Conservation (phyloP, 2,888 invertebrate genomes). For the Argyresthia goedartella region DNA sequence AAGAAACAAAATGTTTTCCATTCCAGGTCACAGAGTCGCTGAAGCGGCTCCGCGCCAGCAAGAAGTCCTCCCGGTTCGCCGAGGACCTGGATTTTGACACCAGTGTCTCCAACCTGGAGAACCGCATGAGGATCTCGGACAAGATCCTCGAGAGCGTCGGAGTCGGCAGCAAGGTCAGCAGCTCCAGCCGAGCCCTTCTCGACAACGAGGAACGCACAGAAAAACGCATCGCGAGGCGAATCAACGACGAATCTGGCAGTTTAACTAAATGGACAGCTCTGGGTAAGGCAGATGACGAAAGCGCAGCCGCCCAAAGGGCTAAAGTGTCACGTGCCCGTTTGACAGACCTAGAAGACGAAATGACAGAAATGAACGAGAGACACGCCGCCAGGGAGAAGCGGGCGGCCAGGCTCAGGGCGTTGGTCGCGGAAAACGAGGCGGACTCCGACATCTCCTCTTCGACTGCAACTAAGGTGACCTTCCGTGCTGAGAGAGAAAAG, state of each 20-base stretch:
- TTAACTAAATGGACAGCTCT: slow-evolving; percentile 78
- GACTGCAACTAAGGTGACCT: slow-evolving; percentile 43
- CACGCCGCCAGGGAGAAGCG: slow-evolving; percentile 79
- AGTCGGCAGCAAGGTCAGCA: slow-evolving; percentile 64
- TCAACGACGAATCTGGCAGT: slow-evolving; percentile 43
- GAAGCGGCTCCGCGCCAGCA: slow-evolving; percentile 72
- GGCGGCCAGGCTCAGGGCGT: slow-evolving; percentile 76
- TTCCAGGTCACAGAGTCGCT: slow-evolving; percentile 73
- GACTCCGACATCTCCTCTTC: slow-evolving; percentile 40
- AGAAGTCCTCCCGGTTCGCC: slow-evolving; percentile 69
- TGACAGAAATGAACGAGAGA: slow-evolving; percentile 78
- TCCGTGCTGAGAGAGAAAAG: slow-evolving; percentile 57
- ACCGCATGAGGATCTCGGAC: slow-evolving; percentile 72
- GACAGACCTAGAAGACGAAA: slow-evolving; percentile 81
- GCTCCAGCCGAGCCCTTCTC: slow-evolving; percentile 56
- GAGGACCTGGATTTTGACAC: slow-evolving; percentile 76
- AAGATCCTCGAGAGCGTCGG: slow-evolving; percentile 76
- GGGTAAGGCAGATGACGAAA: slow-evolving; percentile 44
- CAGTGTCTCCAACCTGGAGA: slow-evolving; percentile 68
- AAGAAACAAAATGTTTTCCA: no score
- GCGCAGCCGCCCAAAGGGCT: slow-evolving; percentile 75
- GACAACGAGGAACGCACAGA: slow-evolving; percentile 62
- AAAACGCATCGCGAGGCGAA: slow-evolving; percentile 53
- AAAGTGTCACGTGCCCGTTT: slow-evolving; percentile 76
- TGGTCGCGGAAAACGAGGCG: slow-evolving; percentile 75